phyloP scores from a whole-genome alignment of 2,888 invertebrate genomes.

The Nipponacmea schrenckii region DNA sequence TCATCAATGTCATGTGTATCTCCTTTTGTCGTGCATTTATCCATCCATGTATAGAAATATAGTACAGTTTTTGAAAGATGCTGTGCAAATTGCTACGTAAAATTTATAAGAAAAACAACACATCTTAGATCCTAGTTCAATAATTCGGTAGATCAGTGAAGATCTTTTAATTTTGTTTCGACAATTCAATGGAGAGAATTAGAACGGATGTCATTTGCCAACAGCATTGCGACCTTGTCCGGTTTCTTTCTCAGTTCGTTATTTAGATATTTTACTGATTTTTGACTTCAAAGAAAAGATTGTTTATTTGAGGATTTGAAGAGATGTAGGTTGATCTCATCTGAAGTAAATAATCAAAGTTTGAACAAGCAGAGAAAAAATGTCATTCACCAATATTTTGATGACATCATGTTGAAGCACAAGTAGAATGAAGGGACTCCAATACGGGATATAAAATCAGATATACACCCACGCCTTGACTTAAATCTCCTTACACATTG shows the following conservation, averaged over 20 bases:
- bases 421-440: neutral
- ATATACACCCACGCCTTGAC: neutral
- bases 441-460: conserved; percentile 4
- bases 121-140: too few relatives aligned
- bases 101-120: too few relatives aligned
- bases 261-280: conserved; percentile 6
- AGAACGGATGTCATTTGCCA: too few relatives aligned
- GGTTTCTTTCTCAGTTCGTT: neutral
- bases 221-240: neutral
- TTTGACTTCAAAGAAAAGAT: conserved; percentile 5
- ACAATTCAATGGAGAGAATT: too few relatives aligned
- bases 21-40: too few relatives aligned
- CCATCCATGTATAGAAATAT: too few relatives aligned
- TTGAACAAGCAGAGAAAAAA: neutral
- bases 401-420: conserved; percentile 2
- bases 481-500: neutral
- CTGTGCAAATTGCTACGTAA: too few relatives aligned
- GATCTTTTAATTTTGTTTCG: too few relatives aligned
- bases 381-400: conserved; percentile 7
- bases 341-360: neutral
- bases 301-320: neutral
- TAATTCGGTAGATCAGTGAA: too few relatives aligned
- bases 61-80: too few relatives aligned
- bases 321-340: neutral
- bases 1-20: too few relatives aligned